Evolutionary conservation across 2,113 vertebrate species (phyloP), one percentile per base, ranked within the genome.

Genomic region (Rattus norvegicus): DNA sequence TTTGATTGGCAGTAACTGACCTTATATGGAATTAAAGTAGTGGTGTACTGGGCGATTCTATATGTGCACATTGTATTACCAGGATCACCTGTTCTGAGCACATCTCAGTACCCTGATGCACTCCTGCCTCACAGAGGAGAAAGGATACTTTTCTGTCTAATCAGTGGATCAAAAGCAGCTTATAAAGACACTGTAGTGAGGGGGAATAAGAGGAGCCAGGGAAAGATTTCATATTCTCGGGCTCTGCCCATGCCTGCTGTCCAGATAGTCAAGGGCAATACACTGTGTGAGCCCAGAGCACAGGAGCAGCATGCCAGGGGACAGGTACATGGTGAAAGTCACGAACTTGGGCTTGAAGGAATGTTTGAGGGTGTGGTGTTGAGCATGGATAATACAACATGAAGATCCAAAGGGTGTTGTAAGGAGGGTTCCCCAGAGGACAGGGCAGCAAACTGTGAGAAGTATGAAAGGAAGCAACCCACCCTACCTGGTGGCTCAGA

Each of bases 11-110:
- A 97, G 93, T 96, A 83, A 77, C 90, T 97, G 95, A 43, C 75
- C 49, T 96, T 96, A 94, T 91, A 90, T 95, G 90, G 96, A 97
- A 97, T 97, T 88, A 96, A 95, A 97, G 97, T 96, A 95, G n/a
- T 79, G 54, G 83, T 95, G 84, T 77, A 70, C 52, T 87, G 33
- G 92, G 75, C 43, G 5, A 70, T 97, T 92, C 97, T 39, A 89
- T 33, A 9, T 94, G 67, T 69, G 83, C n/a, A 96, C 70, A 11
- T 97, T 95, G 96, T 92, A n/a, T 97, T 85, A 47, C 36, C 43
- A 26, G 47, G 49, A 59, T 96, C 90, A 88, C 49, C 67, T 39
- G 52, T 76, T 59, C 86, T 97, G 81, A 95, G 79, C 39, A 56
- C 92, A 90, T 97, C 97, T 91, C 30, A 16, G 56, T 92, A 39